Evolutionary conservation across 2,888 invertebrate species (phyloP), one percentile per base, ranked within the genome.

Genomic region (Epistrophe grossulariae): DNA sequence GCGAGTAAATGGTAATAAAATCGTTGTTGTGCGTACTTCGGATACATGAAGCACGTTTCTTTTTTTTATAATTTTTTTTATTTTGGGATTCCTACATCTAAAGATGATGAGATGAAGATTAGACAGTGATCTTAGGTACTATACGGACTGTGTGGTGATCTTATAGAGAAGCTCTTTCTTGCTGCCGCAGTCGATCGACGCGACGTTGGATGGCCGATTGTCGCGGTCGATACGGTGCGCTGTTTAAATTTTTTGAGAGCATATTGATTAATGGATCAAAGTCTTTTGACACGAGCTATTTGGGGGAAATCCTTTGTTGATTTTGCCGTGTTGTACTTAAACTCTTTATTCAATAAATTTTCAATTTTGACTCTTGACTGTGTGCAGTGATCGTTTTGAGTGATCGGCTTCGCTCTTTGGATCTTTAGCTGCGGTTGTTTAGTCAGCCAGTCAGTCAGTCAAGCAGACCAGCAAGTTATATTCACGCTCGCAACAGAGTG

Each of bases 281-380:
- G 92, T 90, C 92, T 92, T 92, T 92, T 92, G 92, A 92, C 92
- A 92, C 92, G 92, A 91, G 92, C 92, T 92, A 91, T 91, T 92
- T 92, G 91, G 90, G 91, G 90, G 90, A 90, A 92, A 90, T 91
- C 91, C 91, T 91, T 92, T 92, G 92, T 92, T 91, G 92, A 91
- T 91, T 89, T 88, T 89, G 89, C 89, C 89, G 89, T 88, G 89
- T 89, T 89, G 89, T 89, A 91, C 91, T 91, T 90, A 91, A 90
- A 91, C 88, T 89, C 88, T 90, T 90, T 91, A 92, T 92, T 92
- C 91, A 92, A 91, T 92, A 92, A 91, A 92, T 91, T 91, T 92
- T 92, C 91, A 92, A 92, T 92, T 92, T 91, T 92, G 92, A 92
- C 92, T 62, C 62, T 43, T 62, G 43, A 24, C 40, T 40, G 38